Conservation (phyloP, 1,140 invertebrate genomes). For the Belonocnema kinseyi region DNA sequence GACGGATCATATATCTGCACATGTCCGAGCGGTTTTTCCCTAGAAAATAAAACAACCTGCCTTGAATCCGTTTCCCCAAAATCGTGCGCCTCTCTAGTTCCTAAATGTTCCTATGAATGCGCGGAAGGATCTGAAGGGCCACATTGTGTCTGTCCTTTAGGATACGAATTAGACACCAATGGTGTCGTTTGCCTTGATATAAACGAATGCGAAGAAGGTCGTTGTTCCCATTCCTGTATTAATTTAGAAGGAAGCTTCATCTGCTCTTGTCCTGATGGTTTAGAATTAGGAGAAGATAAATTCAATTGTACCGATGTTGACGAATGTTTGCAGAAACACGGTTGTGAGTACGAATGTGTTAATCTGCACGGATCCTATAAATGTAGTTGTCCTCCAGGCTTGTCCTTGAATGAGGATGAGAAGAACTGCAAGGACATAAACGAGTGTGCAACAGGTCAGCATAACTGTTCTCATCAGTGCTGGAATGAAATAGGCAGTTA, state of each 20-base stretch:
- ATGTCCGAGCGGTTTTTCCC: conserved; percentile 69
- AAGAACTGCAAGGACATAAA: conserved; percentile 80
- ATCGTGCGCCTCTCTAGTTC: conserved; percentile 64
- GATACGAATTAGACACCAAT: conserved; percentile 78
- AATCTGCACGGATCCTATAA: conserved; percentile 80
- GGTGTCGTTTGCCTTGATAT: conserved; percentile 81
- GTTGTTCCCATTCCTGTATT: conserved; percentile 67
- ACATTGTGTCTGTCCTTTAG: conserved; percentile 79
- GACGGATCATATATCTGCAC: conserved; percentile 74
- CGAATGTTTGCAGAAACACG: conserved; percentile 70
- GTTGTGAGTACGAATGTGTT: conserved; percentile 79
- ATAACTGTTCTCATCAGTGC: conserved; percentile 67
- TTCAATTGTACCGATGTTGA: conserved; percentile 78
- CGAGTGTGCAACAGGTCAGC: conserved; percentile 78
- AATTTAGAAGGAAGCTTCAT: conserved; percentile 77
- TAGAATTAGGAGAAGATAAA: conserved; percentile 74
- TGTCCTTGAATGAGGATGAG: conserved; percentile 43
- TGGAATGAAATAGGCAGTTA: conserved; percentile 76
- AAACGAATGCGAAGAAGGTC: conserved; percentile 78
- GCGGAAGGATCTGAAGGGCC: conserved; percentile 78
- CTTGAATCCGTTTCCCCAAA: conserved; percentile 32
- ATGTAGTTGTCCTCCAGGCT: conserved; percentile 70
- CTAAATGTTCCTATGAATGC: conserved; percentile 75
- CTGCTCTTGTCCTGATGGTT: conserved; percentile 79
- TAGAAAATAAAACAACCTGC: conserved; percentile 61